phyloP scores from a whole-genome alignment of 2,113 vertebrate genomes.

The Tachysurus fulvidraco region DNA sequence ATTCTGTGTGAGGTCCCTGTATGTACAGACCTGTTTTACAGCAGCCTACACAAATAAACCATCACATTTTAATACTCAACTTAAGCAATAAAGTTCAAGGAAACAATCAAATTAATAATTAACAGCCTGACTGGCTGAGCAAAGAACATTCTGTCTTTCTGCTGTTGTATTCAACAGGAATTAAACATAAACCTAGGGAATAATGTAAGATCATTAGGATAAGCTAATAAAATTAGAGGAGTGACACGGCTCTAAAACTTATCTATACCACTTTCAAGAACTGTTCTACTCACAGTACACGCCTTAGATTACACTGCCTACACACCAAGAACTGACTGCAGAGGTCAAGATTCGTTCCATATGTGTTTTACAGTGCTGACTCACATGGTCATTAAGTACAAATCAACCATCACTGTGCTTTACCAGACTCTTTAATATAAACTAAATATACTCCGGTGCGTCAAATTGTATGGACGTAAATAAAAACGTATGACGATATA shows the following conservation, averaged over 20 bases:
- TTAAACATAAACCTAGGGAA: slow-evolving; percentile 9
- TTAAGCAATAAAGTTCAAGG: slow-evolving; percentile 47
- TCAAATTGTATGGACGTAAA: neutral
- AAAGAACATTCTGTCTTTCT: slow-evolving; percentile 33
- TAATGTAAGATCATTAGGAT: neutral
- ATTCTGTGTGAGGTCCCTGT: slow-evolving; percentile 45
- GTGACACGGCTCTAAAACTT: neutral
- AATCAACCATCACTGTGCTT: neutral
- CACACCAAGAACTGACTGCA: neutral
- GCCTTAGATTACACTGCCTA: neutral
- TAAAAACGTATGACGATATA: neutral
- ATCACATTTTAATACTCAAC: slow-evolving; percentile 50
- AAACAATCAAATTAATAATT: slow-evolving; percentile 54
- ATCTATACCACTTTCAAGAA: neutral
- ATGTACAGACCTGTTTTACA: slow-evolving; percentile 51
- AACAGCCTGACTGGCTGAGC: slow-evolving; percentile 38
- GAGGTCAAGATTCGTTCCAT: slow-evolving; percentile 1
- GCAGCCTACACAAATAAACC: slow-evolving; percentile 50
- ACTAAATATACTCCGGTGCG: neutral
- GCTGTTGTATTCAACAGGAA: slow-evolving; percentile 1
- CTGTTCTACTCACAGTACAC: neutral
- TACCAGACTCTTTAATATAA: neutral
- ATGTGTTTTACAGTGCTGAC: neutral
- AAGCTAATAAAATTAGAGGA: neutral
- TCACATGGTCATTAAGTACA: neutral